A percentile compares a stretch with the other conserved stretches of the same genome.
phyloP scores from a whole-genome alignment of 2,888 invertebrate species.

The Fissipunctia ypsillon region DNA sequence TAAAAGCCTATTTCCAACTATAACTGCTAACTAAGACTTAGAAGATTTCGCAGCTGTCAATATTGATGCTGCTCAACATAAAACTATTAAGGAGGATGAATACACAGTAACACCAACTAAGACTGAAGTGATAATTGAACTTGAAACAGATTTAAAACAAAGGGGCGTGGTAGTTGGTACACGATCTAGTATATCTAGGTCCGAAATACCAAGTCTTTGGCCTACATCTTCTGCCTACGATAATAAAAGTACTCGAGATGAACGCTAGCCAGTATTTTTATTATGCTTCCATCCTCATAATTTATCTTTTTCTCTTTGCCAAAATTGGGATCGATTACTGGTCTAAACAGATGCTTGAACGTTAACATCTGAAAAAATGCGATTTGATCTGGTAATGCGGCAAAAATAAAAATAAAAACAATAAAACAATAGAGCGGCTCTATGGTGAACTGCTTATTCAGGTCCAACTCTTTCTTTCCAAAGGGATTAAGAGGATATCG shows the following conservation, averaged over 20 bases:
- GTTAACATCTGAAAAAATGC: neutral
- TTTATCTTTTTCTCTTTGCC: neutral
- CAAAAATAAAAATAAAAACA: too few species aligned
- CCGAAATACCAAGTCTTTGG: conserved; percentile 53
- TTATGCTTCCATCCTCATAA: conserved; percentile 5
- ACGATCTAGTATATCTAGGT: conserved; percentile 51
- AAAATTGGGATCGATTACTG: neutral
- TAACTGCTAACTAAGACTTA: neutral
- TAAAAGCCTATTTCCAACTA: neutral
- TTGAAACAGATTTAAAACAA: conserved; percentile 49
- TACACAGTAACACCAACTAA: neutral
- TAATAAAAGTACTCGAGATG: conserved; percentile 45
- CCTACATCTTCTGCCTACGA: conserved; percentile 52
- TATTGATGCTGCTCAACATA: neutral
- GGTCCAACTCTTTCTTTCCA: neutral
- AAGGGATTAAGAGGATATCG: too few species aligned
- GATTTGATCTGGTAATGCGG: neutral
- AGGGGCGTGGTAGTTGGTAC: conserved; percentile 26
- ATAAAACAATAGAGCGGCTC: too few species aligned
- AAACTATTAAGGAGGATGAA: neutral
- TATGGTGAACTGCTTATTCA: too few species aligned
- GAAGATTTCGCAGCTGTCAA: neutral
- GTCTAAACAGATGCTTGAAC: neutral
- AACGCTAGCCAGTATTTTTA: conserved; percentile 21
- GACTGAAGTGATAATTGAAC: conserved; percentile 39